Conservation (phyloP, 2,113 vertebrate species). For the Holacanthus passer region DNA sequence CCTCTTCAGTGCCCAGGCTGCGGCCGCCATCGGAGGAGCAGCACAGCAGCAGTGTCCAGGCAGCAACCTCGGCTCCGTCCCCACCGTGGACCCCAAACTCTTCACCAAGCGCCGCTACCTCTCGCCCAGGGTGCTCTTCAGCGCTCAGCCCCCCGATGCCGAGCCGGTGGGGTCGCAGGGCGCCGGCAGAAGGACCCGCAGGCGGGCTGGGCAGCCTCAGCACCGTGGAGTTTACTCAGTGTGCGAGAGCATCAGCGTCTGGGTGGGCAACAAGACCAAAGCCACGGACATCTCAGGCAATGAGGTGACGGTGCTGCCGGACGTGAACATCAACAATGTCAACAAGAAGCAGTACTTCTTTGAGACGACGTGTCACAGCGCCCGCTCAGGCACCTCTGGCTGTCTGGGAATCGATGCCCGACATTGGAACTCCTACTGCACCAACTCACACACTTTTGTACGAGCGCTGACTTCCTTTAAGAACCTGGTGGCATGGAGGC, state of each 20-base stretch:
- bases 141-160: conserved; percentile 88
- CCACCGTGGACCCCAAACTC: conserved; percentile 91
- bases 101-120: conserved; percentile 89
- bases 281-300: conserved; percentile 97
- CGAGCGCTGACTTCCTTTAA: conserved; percentile 93
- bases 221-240: conserved; percentile 95
- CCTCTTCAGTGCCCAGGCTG: conserved; percentile 92
- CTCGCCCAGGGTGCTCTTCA: conserved; percentile 94
- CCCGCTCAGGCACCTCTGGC: conserved; percentile 83
- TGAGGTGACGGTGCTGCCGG: conserved; percentile 93
- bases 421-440: conserved; percentile 99
- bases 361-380: conserved; percentile 93
- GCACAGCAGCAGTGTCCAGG: conserved; percentile 70
- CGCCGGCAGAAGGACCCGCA: conserved; percentile 85
- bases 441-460: conserved; percentile 97
- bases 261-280: conserved; percentile 96
- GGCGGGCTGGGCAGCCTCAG: conserved; percentile 85
- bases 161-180: conserved; percentile 78
- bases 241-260: conserved; percentile 94
- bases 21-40: conserved; percentile 85
- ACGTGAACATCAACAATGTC: conserved; percentile 95
- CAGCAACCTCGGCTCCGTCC: conserved; percentile 67
- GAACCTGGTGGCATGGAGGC: conserved; percentile 95
- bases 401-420: conserved; percentile 95
- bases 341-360: conserved; percentile 98